A percentile compares a stretch with the other conserved stretches of the same genome.
phyloP scores from a whole-genome alignment of 2,113 vertebrate species.

The Cololabis saira region DNA sequence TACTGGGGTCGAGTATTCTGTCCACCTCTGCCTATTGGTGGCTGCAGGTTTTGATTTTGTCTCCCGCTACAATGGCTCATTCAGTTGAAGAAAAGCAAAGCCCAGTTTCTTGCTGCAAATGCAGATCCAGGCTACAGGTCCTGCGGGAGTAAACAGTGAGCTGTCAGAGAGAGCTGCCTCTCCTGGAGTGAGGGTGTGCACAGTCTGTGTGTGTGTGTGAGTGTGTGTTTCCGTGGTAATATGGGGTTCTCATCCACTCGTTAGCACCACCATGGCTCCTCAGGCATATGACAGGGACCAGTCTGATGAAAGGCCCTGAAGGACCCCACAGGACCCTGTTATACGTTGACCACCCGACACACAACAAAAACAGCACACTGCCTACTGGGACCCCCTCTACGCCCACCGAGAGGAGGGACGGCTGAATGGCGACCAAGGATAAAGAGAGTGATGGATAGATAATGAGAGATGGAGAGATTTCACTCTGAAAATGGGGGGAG shows the following conservation, averaged over 20 bases:
- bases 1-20: too few species aligned
- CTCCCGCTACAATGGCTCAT: conserved; percentile 50
- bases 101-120: conserved; percentile 54
- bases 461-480: conserved; percentile 65
- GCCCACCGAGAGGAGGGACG: conserved; percentile 9
- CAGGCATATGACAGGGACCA: conserved; percentile 69
- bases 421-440: conserved; percentile 41
- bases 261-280: conserved; percentile 58
- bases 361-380: conserved; percentile 56
- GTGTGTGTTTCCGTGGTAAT: conserved; percentile 6
- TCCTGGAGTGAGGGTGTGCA: conserved; percentile 37
- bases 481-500: conserved; percentile 53
- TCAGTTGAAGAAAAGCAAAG: conserved; percentile 46
- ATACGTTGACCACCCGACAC: conserved; percentile 58
- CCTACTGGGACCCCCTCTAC: conserved; percentile 36
- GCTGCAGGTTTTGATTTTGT: conserved; percentile 61
- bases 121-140: conserved; percentile 69
- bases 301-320: conserved; percentile 54
- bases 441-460: conserved; percentile 64
- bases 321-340: conserved; percentile 67
- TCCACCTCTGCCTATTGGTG: conserved; percentile 28
- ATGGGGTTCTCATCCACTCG: conserved; percentile 46
- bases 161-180: conserved; percentile 61
- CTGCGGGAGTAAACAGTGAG: conserved; percentile 72
- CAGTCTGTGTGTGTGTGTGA: neutral